phyloP scores from a whole-genome alignment of 2,888 invertebrate species.

The Deroplatys truncata region DNA sequence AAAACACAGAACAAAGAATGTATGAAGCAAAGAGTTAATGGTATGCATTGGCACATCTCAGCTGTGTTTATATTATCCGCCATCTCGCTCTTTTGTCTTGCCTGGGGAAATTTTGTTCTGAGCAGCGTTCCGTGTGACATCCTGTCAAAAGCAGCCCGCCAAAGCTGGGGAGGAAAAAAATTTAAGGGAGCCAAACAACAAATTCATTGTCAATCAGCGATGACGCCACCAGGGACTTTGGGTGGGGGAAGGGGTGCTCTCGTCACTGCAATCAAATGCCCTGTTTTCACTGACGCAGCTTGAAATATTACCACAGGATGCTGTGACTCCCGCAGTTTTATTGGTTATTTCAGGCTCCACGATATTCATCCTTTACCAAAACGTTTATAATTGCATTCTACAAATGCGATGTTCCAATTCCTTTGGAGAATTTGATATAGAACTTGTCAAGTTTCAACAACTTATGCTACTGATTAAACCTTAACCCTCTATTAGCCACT shows the following conservation, averaged over 20 bases:
- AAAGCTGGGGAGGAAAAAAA: not conserved
- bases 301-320: not conserved
- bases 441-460: too few relatives aligned
- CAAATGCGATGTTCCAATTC: too few relatives aligned
- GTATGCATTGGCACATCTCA: not conserved
- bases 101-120: not conserved
- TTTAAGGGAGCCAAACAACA: not conserved
- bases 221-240: not conserved
- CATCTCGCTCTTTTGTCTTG: not conserved
- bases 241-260: not conserved
- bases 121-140: not conserved
- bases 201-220: not conserved
- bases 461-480: too few relatives aligned
- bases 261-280: not conserved
- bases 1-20: too few relatives aligned
- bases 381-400: too few relatives aligned
- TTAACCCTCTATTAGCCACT: too few relatives aligned
- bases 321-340: too few relatives aligned
- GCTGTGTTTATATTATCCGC: not conserved
- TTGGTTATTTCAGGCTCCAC: too few relatives aligned
- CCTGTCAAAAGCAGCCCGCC: not conserved
- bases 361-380: too few relatives aligned
- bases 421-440: too few relatives aligned
- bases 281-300: not conserved
- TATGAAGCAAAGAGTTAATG: too few relatives aligned